These are phyloP conservation scores for Rhynchopsitta pachyrhyncha DNA, from an alignment of 2,113 vertebrate genomes.

Conservation along the genomic window DNA sequence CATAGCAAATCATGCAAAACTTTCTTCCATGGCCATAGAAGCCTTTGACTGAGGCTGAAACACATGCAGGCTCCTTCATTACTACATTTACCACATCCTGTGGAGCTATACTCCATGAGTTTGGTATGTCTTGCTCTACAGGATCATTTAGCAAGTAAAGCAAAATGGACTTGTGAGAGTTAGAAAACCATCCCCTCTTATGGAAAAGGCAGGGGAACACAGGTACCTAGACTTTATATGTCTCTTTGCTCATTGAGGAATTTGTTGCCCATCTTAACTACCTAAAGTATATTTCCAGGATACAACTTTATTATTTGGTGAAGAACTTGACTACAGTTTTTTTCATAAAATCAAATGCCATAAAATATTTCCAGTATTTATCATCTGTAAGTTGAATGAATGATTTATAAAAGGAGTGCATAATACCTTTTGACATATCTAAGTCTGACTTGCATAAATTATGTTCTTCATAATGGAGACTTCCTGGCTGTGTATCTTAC, in stretches of 20 bases:
- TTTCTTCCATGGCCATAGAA: background rate
- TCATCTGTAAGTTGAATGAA: background rate
- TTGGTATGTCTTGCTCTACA: background rate
- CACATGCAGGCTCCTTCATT: background rate
- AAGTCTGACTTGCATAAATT: background rate
- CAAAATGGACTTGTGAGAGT: background rate
- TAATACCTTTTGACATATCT: background rate
- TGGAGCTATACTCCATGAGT: background rate
- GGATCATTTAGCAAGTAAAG: conserved; percentile 26
- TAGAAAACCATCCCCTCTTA: background rate
- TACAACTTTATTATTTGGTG: background rate
- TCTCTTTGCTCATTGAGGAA: background rate
- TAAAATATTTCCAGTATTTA: background rate
- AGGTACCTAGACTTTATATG: background rate
- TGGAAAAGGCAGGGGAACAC: background rate
- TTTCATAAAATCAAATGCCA: background rate
- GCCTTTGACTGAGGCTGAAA: background rate
- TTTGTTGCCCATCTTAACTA: background rate
- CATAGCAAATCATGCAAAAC: background rate
- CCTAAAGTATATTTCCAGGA: background rate
- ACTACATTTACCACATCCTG: background rate
- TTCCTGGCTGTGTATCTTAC: background rate
- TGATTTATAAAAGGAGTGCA: background rate
- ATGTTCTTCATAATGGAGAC: background rate
- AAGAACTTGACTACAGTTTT: background rate